These are phyloP conservation scores for Caretta caretta DNA, from an alignment of 2,113 vertebrate species.

Conservation along the genomic window DNA sequence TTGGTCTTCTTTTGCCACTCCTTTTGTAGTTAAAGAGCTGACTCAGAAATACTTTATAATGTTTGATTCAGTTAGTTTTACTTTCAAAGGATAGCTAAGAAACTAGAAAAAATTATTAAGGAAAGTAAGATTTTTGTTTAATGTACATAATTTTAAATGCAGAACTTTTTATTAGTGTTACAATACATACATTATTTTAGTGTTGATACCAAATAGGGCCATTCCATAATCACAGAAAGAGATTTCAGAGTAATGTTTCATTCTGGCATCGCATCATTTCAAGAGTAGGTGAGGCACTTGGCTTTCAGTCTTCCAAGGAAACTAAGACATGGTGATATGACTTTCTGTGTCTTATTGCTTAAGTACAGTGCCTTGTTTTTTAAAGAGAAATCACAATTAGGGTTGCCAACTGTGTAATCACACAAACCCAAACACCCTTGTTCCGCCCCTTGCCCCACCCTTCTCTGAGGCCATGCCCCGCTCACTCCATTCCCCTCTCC, in stretches of 20 bases:
- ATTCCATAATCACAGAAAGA: slow-evolving; percentile 15
- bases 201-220: not conserved
- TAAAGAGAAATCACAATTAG: not conserved
- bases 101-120: not conserved
- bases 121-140: not conserved
- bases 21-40: not conserved
- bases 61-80: not conserved
- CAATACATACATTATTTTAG: not conserved
- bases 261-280: not conserved
- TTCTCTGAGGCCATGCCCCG: no score
- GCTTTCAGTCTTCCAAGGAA: not conserved
- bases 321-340: not conserved
- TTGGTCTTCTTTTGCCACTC: not conserved
- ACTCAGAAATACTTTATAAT: not conserved
- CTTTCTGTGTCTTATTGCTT: not conserved
- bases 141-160: not conserved
- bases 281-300: not conserved
- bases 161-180: not conserved
- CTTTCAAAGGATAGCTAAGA: not conserved
- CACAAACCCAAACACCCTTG: no score
- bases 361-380: slow-evolving; percentile 30
- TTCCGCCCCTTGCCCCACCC: no score
- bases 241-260: not conserved
- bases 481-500: no score
- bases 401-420: no score